These are phyloP conservation scores for Scomber scombrus DNA, from an alignment of 2,113 vertebrate genomes.

Conservation along the genomic window DNA sequence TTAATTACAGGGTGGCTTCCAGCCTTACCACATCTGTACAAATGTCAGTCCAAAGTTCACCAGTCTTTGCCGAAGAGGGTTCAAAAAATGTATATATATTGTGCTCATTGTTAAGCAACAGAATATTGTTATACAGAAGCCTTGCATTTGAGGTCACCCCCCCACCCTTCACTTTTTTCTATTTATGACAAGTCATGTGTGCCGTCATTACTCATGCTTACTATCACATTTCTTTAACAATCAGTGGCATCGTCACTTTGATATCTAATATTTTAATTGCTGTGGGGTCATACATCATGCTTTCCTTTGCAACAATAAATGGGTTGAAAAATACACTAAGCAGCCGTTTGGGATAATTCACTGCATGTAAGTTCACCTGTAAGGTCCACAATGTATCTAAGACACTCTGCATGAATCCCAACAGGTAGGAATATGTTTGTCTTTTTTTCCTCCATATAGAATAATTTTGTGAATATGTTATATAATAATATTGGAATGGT, in stretches of 20 bases:
- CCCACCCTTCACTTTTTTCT: slow-evolving; percentile 36
- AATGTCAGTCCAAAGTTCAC: slow-evolving; percentile 87
- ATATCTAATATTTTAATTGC: slow-evolving; percentile 84
- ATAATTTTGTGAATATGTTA: background rate
- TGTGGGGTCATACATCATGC: slow-evolving; percentile 80
- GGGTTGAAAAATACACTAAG: slow-evolving; percentile 58
- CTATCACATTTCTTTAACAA: slow-evolving; percentile 81
- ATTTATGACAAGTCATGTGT: slow-evolving; percentile 71
- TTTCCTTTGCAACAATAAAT: slow-evolving; percentile 71
- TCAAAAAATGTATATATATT: slow-evolving; percentile 60
- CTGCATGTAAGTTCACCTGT: slow-evolving; percentile 40
- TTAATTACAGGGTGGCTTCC: slow-evolving; percentile 89
- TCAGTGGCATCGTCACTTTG: slow-evolving; percentile 74
- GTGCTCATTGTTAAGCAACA: slow-evolving; percentile 82
- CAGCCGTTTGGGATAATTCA: slow-evolving; percentile 54
- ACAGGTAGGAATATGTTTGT: slow-evolving; percentile 18
- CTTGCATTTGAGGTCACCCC: slow-evolving; percentile 78
- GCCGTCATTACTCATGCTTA: slow-evolving; percentile 80
- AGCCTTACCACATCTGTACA: slow-evolving; percentile 84
- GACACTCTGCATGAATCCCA: slow-evolving; percentile 21
- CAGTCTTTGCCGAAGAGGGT: slow-evolving; percentile 75
- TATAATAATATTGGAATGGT: background rate
- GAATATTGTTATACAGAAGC: slow-evolving; percentile 78
- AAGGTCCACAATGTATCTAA: slow-evolving; percentile 19
- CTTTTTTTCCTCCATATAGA: background rate